Evolutionary conservation across 2,888 invertebrate species (phyloP), one percentile per base, ranked within the genome.

Genomic region (Cephonodes hylas): DNA sequence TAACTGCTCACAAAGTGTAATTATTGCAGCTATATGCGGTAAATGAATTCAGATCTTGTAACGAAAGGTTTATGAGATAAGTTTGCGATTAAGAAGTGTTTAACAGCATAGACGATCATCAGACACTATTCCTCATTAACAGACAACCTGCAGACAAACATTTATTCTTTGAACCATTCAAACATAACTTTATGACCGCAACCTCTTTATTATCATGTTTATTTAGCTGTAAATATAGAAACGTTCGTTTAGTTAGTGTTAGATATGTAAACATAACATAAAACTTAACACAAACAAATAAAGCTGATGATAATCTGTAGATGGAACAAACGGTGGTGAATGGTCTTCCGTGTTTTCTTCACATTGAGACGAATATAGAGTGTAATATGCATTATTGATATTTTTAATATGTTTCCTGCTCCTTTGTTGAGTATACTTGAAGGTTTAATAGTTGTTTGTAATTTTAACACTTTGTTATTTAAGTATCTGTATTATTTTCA

Each of bases 261-360:
- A n/a, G 10, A 42, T 58, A 6, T 38, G 22, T 38, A 23, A 23
- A 58, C 38, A 57, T 10, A n/a, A n/a, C 42, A 42, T 42, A 22
- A 58, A 23, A 58, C 34, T 42, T 23, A 15, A 42, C 7, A 25
- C 58, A 58, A 38, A 44, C 59, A 48, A 23, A 23, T 25, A 48
- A 53, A 46, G 34, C 15, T 31, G 18, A 20, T 18, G 18, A 53
- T 53, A n/a, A 27, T 15, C 46, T 27, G 62, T 61, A 62, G 64
- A 68, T 34, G 67, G 27, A 53, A 53, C 27, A 53, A 27, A 46
- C n/a, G 13, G 46, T 46, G 10, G n/a, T 10, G 38, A 46, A 8
- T 48, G 27, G 18, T 15, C 8, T 53, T 53, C 48, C 48, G 48
- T 15, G 27, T 27, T 27, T 27, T 53, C 27, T 10, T 48, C 48